Conservation (phyloP, 37 sponge, comb jelly and placozoan genomes). For the Halichondria panicea region DNA sequence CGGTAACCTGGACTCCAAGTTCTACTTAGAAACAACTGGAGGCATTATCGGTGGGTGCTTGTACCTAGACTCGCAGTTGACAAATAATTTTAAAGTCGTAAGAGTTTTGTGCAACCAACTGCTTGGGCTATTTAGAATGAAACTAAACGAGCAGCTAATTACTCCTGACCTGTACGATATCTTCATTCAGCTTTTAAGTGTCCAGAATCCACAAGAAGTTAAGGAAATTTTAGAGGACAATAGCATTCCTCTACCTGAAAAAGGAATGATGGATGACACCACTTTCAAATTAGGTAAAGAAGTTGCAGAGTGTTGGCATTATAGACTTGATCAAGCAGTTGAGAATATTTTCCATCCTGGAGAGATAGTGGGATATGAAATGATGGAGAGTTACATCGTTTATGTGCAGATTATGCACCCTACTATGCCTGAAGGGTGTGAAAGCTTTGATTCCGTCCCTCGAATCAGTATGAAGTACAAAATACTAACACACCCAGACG, state of each 20-base stretch:
- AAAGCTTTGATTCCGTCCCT: neutral
- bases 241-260: neutral
- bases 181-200: no score
- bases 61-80: neutral
- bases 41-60: neutral
- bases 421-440: no score
- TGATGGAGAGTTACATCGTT: conserved; percentile 27
- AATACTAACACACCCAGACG: conserved; percentile 7
- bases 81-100: no score
- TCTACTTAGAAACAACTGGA: no score
- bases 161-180: no score
- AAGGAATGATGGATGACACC: neutral
- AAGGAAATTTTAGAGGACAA: neutral
- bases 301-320: conserved; percentile 30
- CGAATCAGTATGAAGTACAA: conserved; percentile 1
- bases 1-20: no score
- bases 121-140: no score
- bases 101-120: no score
- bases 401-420: conserved; percentile 40
- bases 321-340: conserved; percentile 40
- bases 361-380: conserved; percentile 69
- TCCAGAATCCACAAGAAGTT: neutral
- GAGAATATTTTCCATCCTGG: conserved; percentile 43
- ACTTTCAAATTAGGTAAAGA: conserved; percentile 20
- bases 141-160: no score